Base-by-base conservation (phyloP, 2,888 invertebrate genomes). In the Spatulosminthurus flaviceps region DNA sequence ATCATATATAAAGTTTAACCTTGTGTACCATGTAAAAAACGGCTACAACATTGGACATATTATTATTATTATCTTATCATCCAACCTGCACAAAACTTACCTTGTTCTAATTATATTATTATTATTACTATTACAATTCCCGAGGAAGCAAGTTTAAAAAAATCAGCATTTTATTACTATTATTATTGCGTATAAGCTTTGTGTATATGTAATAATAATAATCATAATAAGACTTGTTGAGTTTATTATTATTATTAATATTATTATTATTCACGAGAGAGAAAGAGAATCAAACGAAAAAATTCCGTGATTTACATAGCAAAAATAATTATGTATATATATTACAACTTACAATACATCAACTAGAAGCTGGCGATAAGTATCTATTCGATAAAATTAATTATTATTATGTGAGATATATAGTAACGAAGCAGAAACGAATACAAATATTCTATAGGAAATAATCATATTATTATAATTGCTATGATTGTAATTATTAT, bases 21-120 rank as follows among this genome's bases (percentile, higher is more conserved):
- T 28, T 69, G 29, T 69, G 69, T 69, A 69, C 69, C 69, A 69
- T 71, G 41, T 71, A 71, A 28, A 71, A 71, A 71, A 71, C 29
- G 71, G 2, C n/a, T 41, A 71, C 9, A 41, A 42, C 71, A 28
- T 19, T 19, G 21, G 22, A 69, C 29, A 69, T 34, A 67, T 69
- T 51, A 51, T 51, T 51, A 69, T 29, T 69, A 21, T 69, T 69
- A 29, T 21, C 16, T n/a, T 26, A 67, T 19, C n/a, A 34, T 29
- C 29, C n/a, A 34, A n/a, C 28, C 34, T 69, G n/a, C 34, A 69
- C 21, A 69, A 69, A 21, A 67, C 19, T 26, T 19, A 22, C 67
- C 28, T 13, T 66, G 19, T 67, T 26, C 28, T 26, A 26, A 28
- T 29, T 51, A 51, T 16, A 2, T n/a, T n/a, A 19, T 19, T 51